phyloP scores from a whole-genome alignment of 2,888 invertebrate species.

The Pollenia griseotomentosa region DNA sequence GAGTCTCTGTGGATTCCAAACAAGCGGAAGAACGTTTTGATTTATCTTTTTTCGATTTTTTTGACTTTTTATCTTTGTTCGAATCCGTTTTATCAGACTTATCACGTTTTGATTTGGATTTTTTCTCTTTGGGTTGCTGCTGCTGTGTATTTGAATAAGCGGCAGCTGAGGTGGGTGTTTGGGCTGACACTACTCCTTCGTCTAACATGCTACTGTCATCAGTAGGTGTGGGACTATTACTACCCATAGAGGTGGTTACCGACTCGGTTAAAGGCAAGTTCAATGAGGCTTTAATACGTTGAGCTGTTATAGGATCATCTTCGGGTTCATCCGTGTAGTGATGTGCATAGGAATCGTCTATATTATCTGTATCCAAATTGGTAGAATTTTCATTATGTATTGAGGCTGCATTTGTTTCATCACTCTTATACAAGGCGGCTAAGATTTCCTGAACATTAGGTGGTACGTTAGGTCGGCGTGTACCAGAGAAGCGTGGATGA shows the following conservation, averaged over 20 bases:
- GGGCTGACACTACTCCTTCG: conserved; percentile 76
- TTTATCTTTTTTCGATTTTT: conserved; percentile 80
- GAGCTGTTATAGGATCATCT: conserved; percentile 67
- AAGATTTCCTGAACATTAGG: conserved; percentile 83
- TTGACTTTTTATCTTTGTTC: conserved; percentile 77
- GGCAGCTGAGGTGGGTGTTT: conserved; percentile 72
- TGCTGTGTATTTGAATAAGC: conserved; percentile 33
- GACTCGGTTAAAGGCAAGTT: conserved; percentile 81
- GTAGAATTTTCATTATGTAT: conserved; percentile 64
- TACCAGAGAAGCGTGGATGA: conserved; percentile 89
- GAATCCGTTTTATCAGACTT: conserved; percentile 76
- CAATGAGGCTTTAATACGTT: conserved; percentile 76
- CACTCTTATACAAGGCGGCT: conserved; percentile 82
- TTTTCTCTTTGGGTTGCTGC: conserved; percentile 72
- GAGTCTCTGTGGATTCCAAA: conserved; percentile 76
- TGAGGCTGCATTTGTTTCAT: conserved; percentile 74
- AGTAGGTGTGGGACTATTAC: conserved; percentile 83
- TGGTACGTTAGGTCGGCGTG: conserved; percentile 86
- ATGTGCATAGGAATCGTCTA: conserved; percentile 70
- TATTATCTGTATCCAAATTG: conserved; percentile 72
- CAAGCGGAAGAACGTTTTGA: conserved; percentile 77
- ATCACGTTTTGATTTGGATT: conserved; percentile 74
- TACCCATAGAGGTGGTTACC: conserved; percentile 80
- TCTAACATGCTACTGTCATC: conserved; percentile 83
- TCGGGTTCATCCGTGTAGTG: conserved; percentile 73